phyloP scores from a whole-genome alignment of 2,797 vertebrate genomes.

The Poeciliopsis infans region DNA sequence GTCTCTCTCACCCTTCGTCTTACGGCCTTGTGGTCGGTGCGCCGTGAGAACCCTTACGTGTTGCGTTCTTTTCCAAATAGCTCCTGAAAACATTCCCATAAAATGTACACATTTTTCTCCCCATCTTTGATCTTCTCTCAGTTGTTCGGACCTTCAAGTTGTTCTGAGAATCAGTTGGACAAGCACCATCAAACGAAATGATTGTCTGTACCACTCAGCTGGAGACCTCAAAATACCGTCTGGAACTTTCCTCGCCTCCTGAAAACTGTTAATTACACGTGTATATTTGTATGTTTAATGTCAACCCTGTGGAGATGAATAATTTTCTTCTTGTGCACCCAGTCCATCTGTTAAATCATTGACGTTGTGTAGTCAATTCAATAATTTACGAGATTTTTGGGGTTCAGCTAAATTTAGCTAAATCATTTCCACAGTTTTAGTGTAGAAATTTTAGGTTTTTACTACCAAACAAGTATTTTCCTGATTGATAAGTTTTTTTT shows the following conservation, averaged over 20 bases:
- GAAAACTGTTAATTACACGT: not conserved
- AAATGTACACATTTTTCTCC: not conserved
- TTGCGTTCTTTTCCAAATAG: not conserved
- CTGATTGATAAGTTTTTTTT: not conserved
- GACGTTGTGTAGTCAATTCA: not conserved
- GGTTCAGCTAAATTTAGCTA: not conserved
- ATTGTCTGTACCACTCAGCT: not conserved
- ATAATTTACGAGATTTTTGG: not conserved
- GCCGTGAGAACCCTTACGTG: not conserved
- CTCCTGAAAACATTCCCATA: not conserved
- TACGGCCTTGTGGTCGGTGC: not conserved
- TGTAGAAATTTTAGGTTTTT: not conserved
- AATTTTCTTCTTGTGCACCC: not conserved
- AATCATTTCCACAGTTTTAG: not conserved
- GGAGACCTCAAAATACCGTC: not conserved
- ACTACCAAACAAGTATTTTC: not conserved
- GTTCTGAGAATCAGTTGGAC: not conserved
- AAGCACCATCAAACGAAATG: not conserved
- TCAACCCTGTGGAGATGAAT: not conserved
- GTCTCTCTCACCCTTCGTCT: not conserved
- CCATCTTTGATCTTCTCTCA: not conserved
- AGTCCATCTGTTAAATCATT: not conserved
- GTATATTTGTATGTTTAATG: not conserved
- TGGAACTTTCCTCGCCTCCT: not conserved
- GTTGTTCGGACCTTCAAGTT: not conserved